Conservation (phyloP, 1,140 invertebrate species). For the Cheumatopsyche charites region DNA sequence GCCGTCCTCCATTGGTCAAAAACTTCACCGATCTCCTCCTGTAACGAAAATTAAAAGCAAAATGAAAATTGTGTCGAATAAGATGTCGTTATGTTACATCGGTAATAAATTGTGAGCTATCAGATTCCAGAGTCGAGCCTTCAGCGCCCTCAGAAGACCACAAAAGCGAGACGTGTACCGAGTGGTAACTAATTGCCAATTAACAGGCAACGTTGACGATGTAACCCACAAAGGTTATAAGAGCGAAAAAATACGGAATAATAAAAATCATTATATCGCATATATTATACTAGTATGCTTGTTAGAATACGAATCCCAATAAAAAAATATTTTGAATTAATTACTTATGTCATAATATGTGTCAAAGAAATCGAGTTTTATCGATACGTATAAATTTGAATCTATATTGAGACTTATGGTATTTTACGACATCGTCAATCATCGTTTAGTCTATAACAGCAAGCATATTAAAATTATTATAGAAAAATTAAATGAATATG, state of each 20-base stretch:
- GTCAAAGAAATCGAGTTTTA: slow-evolving; percentile 5
- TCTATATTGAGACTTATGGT: neutral
- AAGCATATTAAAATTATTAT: slow-evolving; percentile 21
- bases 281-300: too few species aligned
- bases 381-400: neutral
- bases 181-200: slow-evolving; percentile 47
- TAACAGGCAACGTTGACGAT: slow-evolving; percentile 31
- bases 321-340: too few species aligned
- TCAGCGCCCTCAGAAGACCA: slow-evolving; percentile 11
- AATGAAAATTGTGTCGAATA: slow-evolving; percentile 14
- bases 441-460: slow-evolving; percentile 13
- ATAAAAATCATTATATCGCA: neutral
- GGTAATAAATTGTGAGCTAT: slow-evolving; percentile 16
- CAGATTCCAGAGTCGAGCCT: slow-evolving; percentile 23
- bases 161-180: slow-evolving; percentile 32
- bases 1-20: slow-evolving; percentile 43
- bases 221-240: slow-evolving; percentile 1
- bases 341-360: neutral
- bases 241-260: neutral
- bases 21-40: slow-evolving; percentile 49
- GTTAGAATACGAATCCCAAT: too few species aligned
- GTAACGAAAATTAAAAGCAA: slow-evolving; percentile 37
- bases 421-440: slow-evolving; percentile 11
- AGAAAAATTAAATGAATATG: slow-evolving; percentile 1
- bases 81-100: neutral